Evolutionary conservation across 2,888 invertebrate species (phyloP), one percentile per base, ranked within the genome.

Genomic region (Elysia crispata): DNA sequence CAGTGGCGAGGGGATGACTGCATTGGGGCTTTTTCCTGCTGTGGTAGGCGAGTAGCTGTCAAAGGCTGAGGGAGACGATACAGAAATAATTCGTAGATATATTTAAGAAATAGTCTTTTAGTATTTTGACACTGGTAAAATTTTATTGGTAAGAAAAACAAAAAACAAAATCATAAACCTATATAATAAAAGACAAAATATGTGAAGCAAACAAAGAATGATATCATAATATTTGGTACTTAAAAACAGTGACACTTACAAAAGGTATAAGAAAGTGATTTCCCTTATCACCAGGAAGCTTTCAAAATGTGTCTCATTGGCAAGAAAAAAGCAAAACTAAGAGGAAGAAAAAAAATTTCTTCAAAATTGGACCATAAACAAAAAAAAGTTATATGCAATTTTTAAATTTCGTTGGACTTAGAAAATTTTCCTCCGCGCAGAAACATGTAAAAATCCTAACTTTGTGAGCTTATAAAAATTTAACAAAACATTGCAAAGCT

Each of bases 21-120:
- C 6, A 20, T 18, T 23, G 6, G 60, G 20, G 60, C 23, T 60
- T 60, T 60, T 60, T 18, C 60, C 60, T 60, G 60, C n/a, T 23
- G 60, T 60, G 20, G n/a, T 60, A 6, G 60, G 60, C 20, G 60
- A 60, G 23, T 8, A 20, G 15, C 60, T 23, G 15, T 60, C 60
- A 6, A 23, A 6, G 23, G 60, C 60, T 60, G 60, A 3, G 78
- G n/a, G 57, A 79, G 60, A 11, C 50, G 33, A 69, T 30, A 5
- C 18, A 15, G 1, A 57, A 72, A 73, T 15, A 8, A 28, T 25
- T 30, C 15, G 1, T 33, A 8, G 15, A 5, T 60, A 18, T 18
- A 60, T 60, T 8, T 60, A 23, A 5, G 15, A 60, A 3, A 8
- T 20, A 54, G 13, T 15, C 54, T 54, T 54, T 54, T 54, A 54